Evolutionary conservation across 1,140 invertebrate species (phyloP).

Genomic region (Sesamia nonagrioides): DNA sequence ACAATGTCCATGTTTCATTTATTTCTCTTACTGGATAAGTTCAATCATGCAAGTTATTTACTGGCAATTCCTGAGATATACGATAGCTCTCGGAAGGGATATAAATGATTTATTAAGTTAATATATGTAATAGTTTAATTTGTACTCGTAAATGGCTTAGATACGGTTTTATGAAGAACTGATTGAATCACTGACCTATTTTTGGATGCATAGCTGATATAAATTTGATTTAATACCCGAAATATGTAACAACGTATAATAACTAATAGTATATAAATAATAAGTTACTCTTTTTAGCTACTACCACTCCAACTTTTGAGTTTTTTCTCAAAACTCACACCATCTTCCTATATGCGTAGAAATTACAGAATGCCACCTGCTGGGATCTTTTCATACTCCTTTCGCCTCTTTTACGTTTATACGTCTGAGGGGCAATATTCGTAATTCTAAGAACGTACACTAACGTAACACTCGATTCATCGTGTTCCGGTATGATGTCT

Average conservation of each 20-base stretch:
- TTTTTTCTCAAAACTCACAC: too few relatives aligned
- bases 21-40: background rate
- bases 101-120: background rate
- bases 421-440: too few relatives aligned
- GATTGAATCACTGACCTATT: background rate
- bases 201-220: background rate
- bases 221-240: background rate
- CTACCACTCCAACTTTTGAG: too few relatives aligned
- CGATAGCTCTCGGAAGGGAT: background rate
- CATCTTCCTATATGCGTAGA: too few relatives aligned
- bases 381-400: too few relatives aligned
- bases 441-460: too few relatives aligned
- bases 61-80: background rate
- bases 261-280: too few relatives aligned
- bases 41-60: background rate
- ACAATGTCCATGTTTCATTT: background rate
- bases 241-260: too few relatives aligned
- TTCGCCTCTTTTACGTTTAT: too few relatives aligned
- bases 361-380: too few relatives aligned
- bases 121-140: constrained; percentile 5
- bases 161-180: background rate
- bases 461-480: too few relatives aligned
- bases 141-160: background rate
- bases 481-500: too few relatives aligned
- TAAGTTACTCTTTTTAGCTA: background rate